Percentiles rank a stretch among this genome's conserved stretches.
Conservation (phyloP, 2,113 vertebrate species). For the Daubentonia madagascariensis region DNA sequence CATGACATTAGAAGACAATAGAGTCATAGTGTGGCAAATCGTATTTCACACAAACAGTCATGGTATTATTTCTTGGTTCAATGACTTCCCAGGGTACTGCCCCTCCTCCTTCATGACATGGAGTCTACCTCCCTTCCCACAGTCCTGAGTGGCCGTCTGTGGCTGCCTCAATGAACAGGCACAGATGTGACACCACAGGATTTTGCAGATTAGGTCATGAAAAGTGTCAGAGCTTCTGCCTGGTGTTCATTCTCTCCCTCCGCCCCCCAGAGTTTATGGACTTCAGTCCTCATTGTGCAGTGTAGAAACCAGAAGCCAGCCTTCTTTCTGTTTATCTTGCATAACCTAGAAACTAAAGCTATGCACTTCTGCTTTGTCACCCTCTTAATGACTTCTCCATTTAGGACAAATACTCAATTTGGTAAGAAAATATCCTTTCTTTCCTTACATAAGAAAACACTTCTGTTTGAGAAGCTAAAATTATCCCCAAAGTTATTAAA, state of each 20-base stretch:
- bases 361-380: not conserved
- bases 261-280: not conserved
- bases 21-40: not conserved
- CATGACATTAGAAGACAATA: not conserved
- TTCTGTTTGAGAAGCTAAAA: not conserved
- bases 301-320: not conserved
- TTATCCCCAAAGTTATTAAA: not conserved
- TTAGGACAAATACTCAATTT: not conserved
- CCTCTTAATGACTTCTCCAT: not conserved
- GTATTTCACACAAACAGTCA: not conserved
- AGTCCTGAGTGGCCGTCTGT: not conserved
- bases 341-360: not conserved
- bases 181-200: not conserved
- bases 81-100: not conserved
- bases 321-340: not conserved
- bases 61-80: not conserved
- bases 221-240: not conserved
- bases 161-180: not conserved
- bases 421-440: not conserved
- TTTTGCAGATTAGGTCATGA: not conserved
- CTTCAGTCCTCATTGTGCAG: not conserved
- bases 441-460: conserved; percentile 2
- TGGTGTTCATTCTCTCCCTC: not conserved
- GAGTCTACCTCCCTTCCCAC: not conserved
- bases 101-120: not conserved